Percentiles rank a stretch among this genome's conserved stretches.
phyloP scores from a whole-genome alignment of 2,888 invertebrate species.

The Andrena bicolor region DNA sequence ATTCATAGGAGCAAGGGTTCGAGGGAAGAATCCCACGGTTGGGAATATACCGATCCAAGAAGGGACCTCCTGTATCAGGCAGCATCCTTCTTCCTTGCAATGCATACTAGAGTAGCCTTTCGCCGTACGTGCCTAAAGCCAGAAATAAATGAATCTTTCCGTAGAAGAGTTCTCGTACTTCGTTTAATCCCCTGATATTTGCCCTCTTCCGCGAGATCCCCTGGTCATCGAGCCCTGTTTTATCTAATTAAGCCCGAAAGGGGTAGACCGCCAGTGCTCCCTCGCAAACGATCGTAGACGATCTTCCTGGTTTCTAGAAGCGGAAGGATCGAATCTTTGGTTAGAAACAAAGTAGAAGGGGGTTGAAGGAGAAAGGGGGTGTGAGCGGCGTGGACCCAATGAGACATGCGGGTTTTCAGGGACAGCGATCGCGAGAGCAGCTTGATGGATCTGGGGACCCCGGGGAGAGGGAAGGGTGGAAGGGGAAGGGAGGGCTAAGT shows the following conservation, averaged over 20 bases:
- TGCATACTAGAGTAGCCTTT: no score
- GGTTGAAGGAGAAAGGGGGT: slow-evolving; percentile 31
- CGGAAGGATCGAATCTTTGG: no score
- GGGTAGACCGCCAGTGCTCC: neutral
- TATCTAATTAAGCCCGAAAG: neutral
- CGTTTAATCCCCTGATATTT: neutral
- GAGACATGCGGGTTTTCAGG: neutral
- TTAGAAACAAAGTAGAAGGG: neutral
- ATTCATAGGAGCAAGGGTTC: no score
- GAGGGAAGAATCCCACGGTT: no score
- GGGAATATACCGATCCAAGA: no score
- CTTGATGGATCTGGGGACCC: slow-evolving; percentile 62
- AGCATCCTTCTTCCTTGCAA: no score
- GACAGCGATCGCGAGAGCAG: slow-evolving; percentile 24
- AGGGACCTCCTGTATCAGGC: no score
- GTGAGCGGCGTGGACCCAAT: neutral
- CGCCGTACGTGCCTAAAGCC: no score
- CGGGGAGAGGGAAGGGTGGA: slow-evolving; percentile 20
- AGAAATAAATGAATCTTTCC: no score
- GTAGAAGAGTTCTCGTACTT: no score
- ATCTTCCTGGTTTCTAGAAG: neutral
- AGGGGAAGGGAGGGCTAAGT: slow-evolving; percentile 16
- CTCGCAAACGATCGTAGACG: neutral
- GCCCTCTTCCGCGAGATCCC: neutral
- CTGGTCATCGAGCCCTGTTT: neutral